Evolutionary conservation across 2,797 vertebrate genomes (phyloP).

Genomic region (Schizopygopsis pylzovi): DNA sequence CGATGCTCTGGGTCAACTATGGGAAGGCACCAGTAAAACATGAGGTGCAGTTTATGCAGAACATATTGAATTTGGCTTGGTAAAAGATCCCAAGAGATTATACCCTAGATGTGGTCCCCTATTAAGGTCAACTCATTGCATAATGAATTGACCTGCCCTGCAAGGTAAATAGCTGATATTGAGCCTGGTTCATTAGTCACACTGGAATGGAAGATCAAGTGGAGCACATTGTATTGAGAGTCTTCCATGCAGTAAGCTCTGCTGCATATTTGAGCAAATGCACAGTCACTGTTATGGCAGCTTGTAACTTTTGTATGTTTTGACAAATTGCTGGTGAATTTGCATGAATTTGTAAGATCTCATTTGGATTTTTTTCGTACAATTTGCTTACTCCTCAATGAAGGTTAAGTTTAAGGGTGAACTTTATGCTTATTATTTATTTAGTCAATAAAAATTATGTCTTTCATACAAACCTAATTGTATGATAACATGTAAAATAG

Average conservation of each 20-base stretch:
- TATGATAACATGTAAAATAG: neutral
- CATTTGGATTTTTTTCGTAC: neutral
- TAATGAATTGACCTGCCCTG: neutral
- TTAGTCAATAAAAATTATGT: neutral
- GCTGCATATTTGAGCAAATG: neutral
- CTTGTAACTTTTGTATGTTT: neutral
- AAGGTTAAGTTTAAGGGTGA: neutral
- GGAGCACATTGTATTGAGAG: neutral
- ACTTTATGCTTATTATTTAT: neutral
- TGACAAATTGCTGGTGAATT: neutral
- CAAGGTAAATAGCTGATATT: neutral
- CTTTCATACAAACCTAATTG: neutral
- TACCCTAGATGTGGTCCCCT: neutral
- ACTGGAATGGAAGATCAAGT: neutral
- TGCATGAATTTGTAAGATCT: neutral
- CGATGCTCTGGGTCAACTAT: neutral
- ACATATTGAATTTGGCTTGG: neutral
- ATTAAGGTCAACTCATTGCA: neutral
- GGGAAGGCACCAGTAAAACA: neutral
- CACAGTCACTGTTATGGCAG: neutral
- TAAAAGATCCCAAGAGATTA: neutral
- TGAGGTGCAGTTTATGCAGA: neutral
- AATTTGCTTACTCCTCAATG: neutral
- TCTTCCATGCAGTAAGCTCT: neutral
- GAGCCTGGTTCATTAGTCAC: neutral